Evolutionary conservation across 1,140 invertebrate species (phyloP), one percentile per base, ranked within the genome.

Genomic region (Drosophila mojavensis): DNA sequence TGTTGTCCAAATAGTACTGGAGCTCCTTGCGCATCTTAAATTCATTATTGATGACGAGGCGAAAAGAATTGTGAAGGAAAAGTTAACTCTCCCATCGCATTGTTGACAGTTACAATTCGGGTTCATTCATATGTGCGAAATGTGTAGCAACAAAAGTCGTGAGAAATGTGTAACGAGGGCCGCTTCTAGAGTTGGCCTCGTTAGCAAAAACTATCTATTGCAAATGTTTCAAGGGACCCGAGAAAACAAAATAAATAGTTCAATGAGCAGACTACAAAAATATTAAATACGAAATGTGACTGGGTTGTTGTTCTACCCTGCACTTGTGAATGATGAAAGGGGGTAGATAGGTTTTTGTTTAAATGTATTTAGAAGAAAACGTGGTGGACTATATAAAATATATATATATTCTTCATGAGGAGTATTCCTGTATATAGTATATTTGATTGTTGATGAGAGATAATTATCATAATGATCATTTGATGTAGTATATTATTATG

Each of bases 21-120:
- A 69, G 11, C 24, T 11, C 43, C n/a, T 36, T 54, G 66, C 41
- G 59, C 47, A 61, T 66, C 47, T 17, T 17, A 62, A 50, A 69
- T 70, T 81, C 70, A 81, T 78, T 82, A 85, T 78, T 82, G 82
- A 85, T 85, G 82, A 85, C 75, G 41, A 26, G 48, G 53, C 81
- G 68, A 56, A 79, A 84, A 77, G 77, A 84, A 80, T 66, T 78
- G 36, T 75, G 75, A 62, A 66, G 66, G 54, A 65, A 56, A 69
- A 66, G 50, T 65, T 61, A 70, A 64, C 68, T 74, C 67, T 74
- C 67, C 41, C 64, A 78, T 39, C 65, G 65, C 59, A 76, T 74
- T 84, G 73, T 85, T 86, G 82, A 78, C 81, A 78, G 82, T 72
- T 56, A 66, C 62, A 78, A 66, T 81, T 77, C 17, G 70, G 47